Evolutionary conservation across 2,797 vertebrate species (phyloP).

Genomic region (Rhinophrynus dorsalis): DNA sequence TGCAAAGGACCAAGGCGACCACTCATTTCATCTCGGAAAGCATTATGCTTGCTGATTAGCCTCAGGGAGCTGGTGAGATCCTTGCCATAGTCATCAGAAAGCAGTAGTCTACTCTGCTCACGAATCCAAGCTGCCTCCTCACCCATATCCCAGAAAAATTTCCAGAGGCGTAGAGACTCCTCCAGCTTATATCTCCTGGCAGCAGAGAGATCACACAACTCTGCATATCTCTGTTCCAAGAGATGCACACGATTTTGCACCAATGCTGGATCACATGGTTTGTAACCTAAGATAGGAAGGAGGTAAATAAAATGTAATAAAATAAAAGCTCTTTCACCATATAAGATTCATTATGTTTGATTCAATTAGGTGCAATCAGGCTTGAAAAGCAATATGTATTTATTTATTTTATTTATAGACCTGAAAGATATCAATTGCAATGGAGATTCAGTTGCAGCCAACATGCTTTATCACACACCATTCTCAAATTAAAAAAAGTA

Average conservation of each 20-base stretch:
- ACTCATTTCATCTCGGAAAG: slow-evolving; percentile 89
- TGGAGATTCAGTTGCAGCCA: too few species aligned
- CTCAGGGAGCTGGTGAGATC: slow-evolving; percentile 85
- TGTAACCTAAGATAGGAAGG: slow-evolving; percentile 75
- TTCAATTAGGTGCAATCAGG: too few species aligned
- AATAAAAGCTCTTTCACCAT: too few species aligned
- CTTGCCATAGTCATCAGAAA: slow-evolving; percentile 83
- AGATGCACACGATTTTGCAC: slow-evolving; percentile 79
- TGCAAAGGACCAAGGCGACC: slow-evolving; percentile 83
- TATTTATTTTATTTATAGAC: too few species aligned
- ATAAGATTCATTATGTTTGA: too few species aligned
- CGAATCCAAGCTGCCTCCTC: slow-evolving; percentile 92
- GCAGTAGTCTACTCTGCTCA: slow-evolving; percentile 89
- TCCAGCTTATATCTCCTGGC: slow-evolving; percentile 77
- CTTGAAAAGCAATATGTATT: too few species aligned
- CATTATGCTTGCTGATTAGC: slow-evolving; percentile 88
- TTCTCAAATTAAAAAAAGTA: too few species aligned
- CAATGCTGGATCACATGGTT: slow-evolving; percentile 85
- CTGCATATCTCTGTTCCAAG: slow-evolving; percentile 80
- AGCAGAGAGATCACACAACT: slow-evolving; percentile 76
- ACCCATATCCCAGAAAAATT: slow-evolving; percentile 91
- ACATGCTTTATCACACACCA: too few species aligned
- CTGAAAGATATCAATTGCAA: too few species aligned
- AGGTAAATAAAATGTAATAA: too few species aligned
- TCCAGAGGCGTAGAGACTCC: slow-evolving; percentile 87